phyloP scores from a whole-genome alignment of 2,797 vertebrate genomes.

The Enteromius treurensis region DNA sequence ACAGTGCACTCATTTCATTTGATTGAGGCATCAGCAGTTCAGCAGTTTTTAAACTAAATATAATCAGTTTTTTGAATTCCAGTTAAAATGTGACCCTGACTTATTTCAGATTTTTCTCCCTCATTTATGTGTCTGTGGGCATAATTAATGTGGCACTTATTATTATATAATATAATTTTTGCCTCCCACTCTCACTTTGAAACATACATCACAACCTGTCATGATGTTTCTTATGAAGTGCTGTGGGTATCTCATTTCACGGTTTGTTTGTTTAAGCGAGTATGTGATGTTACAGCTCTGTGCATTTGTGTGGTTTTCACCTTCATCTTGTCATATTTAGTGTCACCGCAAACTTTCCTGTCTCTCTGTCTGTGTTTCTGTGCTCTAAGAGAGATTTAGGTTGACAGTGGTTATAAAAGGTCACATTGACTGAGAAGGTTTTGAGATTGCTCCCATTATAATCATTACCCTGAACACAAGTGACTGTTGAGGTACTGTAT shows the following conservation, averaged over 20 bases:
- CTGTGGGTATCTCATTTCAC: background rate
- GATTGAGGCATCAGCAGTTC: no score
- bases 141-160: background rate
- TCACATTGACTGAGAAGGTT: background rate
- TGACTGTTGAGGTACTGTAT: background rate
- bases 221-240: background rate
- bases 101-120: background rate
- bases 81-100: background rate
- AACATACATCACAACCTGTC: background rate
- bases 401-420: background rate
- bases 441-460: background rate
- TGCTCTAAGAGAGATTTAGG: background rate
- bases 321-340: slow-evolving; percentile 6
- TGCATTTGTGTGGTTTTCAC: background rate
- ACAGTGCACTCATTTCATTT: no score
- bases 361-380: background rate
- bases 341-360: background rate
- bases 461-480: background rate
- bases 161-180: background rate
- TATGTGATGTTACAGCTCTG: background rate
- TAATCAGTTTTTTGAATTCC: background rate
- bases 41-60: background rate
- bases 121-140: background rate
- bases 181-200: background rate
- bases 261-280: slow-evolving; percentile 1